Evolutionary conservation across 2,797 vertebrate genomes (phyloP).

Genomic region (Neopelma chrysocephalum): DNA sequence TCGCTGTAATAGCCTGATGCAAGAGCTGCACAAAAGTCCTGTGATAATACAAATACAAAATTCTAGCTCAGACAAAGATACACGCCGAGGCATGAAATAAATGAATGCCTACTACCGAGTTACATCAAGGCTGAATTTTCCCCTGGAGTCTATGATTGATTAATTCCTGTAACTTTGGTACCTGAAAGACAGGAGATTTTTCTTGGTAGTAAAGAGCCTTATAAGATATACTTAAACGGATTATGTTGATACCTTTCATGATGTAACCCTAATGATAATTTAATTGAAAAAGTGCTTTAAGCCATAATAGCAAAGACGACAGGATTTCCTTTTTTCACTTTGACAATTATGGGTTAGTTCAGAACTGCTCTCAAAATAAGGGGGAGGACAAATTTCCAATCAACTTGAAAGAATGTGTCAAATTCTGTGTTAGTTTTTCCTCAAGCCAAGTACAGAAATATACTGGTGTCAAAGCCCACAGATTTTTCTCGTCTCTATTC

Average conservation of each 20-base stretch:
- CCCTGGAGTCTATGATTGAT: constrained; percentile 56
- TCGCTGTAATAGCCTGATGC: not conserved
- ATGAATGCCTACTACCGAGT: constrained; percentile 44
- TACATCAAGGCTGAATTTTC: constrained; percentile 53
- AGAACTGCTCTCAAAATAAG: constrained; percentile 42
- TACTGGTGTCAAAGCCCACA: not conserved
- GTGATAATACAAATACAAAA: constrained; percentile 50
- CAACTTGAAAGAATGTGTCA: constrained; percentile 51
- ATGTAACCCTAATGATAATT: constrained; percentile 69
- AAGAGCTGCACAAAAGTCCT: constrained; percentile 11
- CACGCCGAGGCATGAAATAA: not conserved
- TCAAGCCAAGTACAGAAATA: constrained; percentile 15
- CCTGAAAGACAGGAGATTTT: constrained; percentile 65
- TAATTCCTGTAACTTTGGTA: constrained; percentile 60
- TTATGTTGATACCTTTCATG: constrained; percentile 69
- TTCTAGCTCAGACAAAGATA: not conserved
- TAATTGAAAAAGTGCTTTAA: constrained; percentile 70
- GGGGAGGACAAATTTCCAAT: constrained; percentile 31
- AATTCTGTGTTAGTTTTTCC: constrained; percentile 28
- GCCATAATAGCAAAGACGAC: constrained; percentile 45
- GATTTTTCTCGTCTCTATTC: not conserved
- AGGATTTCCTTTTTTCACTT: constrained; percentile 56
- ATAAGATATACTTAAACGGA: constrained; percentile 59
- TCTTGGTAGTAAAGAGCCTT: constrained; percentile 57
- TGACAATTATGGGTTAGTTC: constrained; percentile 54